These are phyloP conservation scores for Oegoconia quadripuncta DNA, from an alignment of 2,888 invertebrate genomes.

Conservation along the genomic window DNA sequence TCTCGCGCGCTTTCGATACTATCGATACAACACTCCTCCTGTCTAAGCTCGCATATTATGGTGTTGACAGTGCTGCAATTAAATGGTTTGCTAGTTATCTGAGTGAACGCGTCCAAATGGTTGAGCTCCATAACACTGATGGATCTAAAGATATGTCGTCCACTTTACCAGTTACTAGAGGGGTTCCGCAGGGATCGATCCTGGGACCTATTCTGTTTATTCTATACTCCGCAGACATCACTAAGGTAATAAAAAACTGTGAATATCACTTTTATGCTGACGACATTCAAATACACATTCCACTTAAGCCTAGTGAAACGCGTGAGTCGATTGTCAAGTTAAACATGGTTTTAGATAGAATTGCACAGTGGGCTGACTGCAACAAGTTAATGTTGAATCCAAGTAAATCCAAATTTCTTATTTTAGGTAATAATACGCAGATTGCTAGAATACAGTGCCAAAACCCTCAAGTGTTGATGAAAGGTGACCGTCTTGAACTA, in stretches of 20 bases:
- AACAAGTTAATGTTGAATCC: conserved; percentile 11
- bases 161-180: no score
- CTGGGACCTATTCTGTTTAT: no score
- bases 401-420: conserved; percentile 14
- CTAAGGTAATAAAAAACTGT: neutral
- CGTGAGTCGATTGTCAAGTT: neutral
- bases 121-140: no score
- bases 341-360: conserved; percentile 6
- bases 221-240: no score
- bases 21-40: neutral
- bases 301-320: neutral
- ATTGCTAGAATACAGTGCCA: conserved; percentile 1
- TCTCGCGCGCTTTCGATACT: no score
- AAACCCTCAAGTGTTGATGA: neutral
- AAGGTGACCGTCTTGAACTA: conserved; percentile 2
- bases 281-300: no score
- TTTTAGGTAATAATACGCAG: neutral
- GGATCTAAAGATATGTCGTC: no score
- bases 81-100: neutral
- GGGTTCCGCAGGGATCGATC: no score
- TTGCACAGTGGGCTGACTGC: conserved; percentile 5
- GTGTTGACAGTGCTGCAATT: neutral
- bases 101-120: no score
- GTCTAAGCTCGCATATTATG: conserved; percentile 1
- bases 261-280: conserved; percentile 1